These are phyloP conservation scores for Leptatherina wallacei DNA, from an alignment of 2,797 vertebrate species.

Conservation along the genomic window DNA sequence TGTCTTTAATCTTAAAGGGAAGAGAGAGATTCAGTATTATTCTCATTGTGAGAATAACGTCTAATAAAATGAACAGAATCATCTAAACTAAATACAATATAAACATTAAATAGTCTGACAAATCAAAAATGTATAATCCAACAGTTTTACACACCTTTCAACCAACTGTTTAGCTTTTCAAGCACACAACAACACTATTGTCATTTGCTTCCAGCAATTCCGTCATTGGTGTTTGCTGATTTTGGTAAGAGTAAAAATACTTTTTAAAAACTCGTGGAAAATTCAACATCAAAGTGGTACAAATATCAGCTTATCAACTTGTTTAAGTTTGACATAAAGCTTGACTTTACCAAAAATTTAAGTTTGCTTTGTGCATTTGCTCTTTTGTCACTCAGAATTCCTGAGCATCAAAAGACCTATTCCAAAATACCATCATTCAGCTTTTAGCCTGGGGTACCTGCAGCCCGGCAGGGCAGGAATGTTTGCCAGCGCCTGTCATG, in stretches of 20 bases:
- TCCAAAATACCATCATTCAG: slow-evolving; percentile 32
- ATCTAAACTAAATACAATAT: not conserved
- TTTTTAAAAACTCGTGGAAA: not conserved
- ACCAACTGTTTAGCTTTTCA: not conserved
- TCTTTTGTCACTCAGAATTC: not conserved
- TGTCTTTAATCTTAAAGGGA: not conserved
- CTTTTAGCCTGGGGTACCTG: slow-evolving; percentile 37
- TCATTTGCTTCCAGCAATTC: not conserved
- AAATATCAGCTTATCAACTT: too few species aligned
- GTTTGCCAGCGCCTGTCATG: slow-evolving; percentile 49
- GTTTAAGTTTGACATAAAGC: too few species aligned
- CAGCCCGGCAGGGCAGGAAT: slow-evolving; percentile 35
- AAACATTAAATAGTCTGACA: too few species aligned
- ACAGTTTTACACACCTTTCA: not conserved
- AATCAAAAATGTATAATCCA: not conserved
- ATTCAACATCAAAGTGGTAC: not conserved
- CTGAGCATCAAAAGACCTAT: slow-evolving; percentile 17
- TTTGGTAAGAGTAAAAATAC: not conserved
- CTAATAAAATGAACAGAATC: too few species aligned
- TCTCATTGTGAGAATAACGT: too few species aligned
- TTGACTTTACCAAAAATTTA: too few species aligned
- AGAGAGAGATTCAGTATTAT: too few species aligned
- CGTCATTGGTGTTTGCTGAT: not conserved
- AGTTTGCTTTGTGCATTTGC: not conserved
- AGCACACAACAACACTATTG: not conserved